Conservation (phyloP, 1,140 invertebrate species). For the Antheraea mylitta region DNA sequence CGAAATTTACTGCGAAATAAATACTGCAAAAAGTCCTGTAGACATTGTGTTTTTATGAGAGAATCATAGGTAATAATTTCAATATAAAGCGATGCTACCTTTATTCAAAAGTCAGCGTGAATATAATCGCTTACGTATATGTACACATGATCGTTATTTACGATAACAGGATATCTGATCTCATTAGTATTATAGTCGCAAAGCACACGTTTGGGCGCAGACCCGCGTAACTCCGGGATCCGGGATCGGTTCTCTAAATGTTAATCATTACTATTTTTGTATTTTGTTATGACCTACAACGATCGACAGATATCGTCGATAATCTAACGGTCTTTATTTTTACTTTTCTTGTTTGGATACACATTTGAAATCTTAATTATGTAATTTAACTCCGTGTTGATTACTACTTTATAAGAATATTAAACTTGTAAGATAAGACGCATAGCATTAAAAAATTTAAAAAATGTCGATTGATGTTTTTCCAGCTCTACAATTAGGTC, state of each 20-base stretch:
- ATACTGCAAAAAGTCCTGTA: too few species aligned
- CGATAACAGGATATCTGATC: slow-evolving; percentile 5
- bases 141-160: neutral
- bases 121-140: neutral
- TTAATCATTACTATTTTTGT: slow-evolving; percentile 10
- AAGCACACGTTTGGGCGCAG: neutral
- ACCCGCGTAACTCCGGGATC: slow-evolving; percentile 6
- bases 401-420: too few species aligned
- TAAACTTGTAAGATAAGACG: too few species aligned
- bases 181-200: slow-evolving; percentile 8
- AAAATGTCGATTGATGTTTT: too few species aligned
- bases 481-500: neutral
- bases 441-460: too few species aligned
- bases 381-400: too few species aligned
- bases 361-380: too few species aligned
- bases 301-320: neutral
- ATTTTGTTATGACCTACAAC: neutral
- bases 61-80: too few species aligned
- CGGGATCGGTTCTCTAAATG: slow-evolving; percentile 11
- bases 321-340: slow-evolving; percentile 2
- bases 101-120: neutral
- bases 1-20: too few species aligned
- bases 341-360: neutral
- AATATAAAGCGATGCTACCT: too few species aligned
- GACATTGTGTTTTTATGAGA: too few species aligned